Evolutionary conservation across 2,113 vertebrate genomes (phyloP).

Genomic region (Crotophaga sulcirostris): DNA sequence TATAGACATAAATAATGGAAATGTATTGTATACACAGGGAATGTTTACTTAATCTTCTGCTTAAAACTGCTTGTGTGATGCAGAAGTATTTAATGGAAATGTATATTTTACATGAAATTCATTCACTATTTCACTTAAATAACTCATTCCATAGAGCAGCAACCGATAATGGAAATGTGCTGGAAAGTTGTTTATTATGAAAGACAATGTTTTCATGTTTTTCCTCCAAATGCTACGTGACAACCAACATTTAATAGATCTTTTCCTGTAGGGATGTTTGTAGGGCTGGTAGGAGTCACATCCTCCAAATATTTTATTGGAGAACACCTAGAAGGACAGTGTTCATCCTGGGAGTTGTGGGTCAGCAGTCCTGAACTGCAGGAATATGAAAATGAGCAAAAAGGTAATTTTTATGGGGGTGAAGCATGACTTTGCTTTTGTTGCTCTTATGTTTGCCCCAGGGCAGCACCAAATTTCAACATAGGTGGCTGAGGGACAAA

Average conservation of each 20-base stretch:
- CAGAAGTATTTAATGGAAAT: slow-evolving; percentile 11
- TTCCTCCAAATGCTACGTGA: background rate
- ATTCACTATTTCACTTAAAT: background rate
- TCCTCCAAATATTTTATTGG: background rate
- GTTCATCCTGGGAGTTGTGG: rapidly evolving
- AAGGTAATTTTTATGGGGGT: background rate
- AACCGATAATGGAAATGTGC: background rate
- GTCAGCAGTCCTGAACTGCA: rapidly evolving
- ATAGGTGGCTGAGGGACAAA: background rate
- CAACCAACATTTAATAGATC: background rate
- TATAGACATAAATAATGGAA: background rate
- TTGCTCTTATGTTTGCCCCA: background rate
- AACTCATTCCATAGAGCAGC: background rate
- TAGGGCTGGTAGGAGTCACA: background rate
- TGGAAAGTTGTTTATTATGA: background rate
- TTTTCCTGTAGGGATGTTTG: background rate
- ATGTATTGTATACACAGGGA: background rate
- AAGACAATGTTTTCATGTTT: background rate
- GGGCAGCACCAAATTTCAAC: background rate
- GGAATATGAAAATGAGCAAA: background rate
- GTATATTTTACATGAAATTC: background rate
- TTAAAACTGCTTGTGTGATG: background rate
- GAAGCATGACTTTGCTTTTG: background rate
- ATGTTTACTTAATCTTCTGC: background rate
- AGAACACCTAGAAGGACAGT: background rate